Conservation (phyloP, 1,140 invertebrate species). For the Hypsibius dujardini region DNA sequence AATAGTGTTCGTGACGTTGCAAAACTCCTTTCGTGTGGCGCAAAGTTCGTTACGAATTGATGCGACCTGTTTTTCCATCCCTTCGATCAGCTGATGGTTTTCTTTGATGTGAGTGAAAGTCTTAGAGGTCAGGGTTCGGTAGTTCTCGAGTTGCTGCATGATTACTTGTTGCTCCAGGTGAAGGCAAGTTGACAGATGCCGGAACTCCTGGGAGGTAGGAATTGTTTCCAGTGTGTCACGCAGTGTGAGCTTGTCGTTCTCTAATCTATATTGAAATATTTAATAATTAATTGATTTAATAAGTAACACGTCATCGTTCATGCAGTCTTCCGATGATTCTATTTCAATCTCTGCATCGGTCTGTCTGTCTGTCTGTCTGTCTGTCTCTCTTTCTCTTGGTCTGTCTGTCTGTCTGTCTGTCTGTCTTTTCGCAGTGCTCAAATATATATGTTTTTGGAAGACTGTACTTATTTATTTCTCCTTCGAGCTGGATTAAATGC, state of each 20-base stretch:
- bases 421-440: too few relatives aligned
- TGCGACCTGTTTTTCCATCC: not conserved
- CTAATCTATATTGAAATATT: not conserved
- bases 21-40: not conserved
- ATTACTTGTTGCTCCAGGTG: not conserved
- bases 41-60: not conserved
- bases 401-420: too few relatives aligned
- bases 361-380: too few relatives aligned
- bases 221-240: not conserved
- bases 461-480: slow-evolving; percentile 3
- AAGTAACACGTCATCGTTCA: too few relatives aligned
- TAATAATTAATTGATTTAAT: not conserved
- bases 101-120: not conserved
- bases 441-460: too few relatives aligned
- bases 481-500: not conserved
- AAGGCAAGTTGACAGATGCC: not conserved
- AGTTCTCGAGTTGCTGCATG: not conserved
- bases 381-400: too few relatives aligned
- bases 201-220: not conserved
- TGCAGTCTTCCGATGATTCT: too few relatives aligned
- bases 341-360: too few relatives aligned
- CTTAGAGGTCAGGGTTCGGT: not conserved
- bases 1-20: not conserved
- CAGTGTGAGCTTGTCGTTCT: not conserved
- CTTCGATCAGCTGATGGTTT: not conserved